These are phyloP conservation scores for Erannis defoliaria DNA, from an alignment of 2,888 invertebrate species.

Conservation along the genomic window DNA sequence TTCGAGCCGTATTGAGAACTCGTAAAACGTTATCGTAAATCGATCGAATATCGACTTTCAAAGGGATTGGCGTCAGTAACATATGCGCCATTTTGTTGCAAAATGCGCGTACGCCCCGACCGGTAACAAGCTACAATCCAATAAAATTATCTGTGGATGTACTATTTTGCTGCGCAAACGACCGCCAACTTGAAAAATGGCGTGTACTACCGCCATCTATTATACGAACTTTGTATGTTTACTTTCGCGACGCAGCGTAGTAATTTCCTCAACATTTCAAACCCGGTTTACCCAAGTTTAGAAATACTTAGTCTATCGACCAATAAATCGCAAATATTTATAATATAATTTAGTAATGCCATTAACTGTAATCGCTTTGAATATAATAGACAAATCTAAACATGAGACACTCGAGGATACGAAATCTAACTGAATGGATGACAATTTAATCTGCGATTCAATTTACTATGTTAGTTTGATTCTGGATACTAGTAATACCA, in stretches of 20 bases:
- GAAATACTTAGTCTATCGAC: constrained; percentile 55
- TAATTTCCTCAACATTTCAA: constrained; percentile 57
- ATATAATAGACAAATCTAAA: constrained; percentile 48
- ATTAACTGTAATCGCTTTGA: constrained; percentile 64
- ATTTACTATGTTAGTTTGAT: background rate
- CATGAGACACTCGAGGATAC: constrained; percentile 49
- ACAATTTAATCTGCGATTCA: constrained; percentile 53
- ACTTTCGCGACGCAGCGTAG: constrained; percentile 55
- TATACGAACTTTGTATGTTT: constrained; percentile 60
- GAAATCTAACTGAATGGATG: constrained; percentile 49
- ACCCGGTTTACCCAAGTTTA: constrained; percentile 61
- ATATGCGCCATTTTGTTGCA: constrained; percentile 64
- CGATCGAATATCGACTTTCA: constrained; percentile 58
- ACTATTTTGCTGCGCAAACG: constrained; percentile 3
- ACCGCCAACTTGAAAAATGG: constrained; percentile 61
- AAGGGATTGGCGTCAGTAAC: constrained; percentile 66
- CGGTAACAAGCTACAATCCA: constrained; percentile 59
- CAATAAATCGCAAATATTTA: constrained; percentile 65
- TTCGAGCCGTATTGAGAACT: constrained; percentile 49
- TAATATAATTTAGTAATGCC: constrained; percentile 61
- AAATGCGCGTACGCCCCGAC: constrained; percentile 57
- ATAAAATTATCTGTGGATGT: background rate
- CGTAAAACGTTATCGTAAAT: constrained; percentile 67
- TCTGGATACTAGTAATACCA: no score
- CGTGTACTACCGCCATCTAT: constrained; percentile 57